A percentile compares a stretch with the other conserved stretches of the same genome.
phyloP scores from a whole-genome alignment of 2,113 vertebrate genomes.

The Plecturocebus donacophilus region DNA sequence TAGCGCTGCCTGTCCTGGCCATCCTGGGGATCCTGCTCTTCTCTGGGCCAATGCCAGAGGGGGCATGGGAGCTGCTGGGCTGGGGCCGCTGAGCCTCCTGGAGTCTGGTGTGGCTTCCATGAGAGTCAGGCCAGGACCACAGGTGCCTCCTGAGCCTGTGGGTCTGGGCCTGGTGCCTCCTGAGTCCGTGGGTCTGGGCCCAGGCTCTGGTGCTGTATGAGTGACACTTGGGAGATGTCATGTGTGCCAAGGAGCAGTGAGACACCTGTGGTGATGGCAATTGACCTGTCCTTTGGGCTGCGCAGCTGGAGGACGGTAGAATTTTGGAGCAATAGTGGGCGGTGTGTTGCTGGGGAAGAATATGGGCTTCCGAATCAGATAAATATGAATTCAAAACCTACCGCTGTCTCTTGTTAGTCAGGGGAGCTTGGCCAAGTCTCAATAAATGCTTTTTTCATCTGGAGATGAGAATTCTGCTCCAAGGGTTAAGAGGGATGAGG shows the following conservation, averaged over 20 bases:
- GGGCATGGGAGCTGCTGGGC: rapidly evolving
- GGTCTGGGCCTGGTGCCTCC: not conserved
- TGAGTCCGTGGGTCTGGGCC: not conserved
- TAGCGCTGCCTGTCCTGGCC: slow-evolving; percentile 62
- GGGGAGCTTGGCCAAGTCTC: not conserved
- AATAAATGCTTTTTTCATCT: not conserved
- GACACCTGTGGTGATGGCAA: not conserved
- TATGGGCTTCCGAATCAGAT: not conserved
- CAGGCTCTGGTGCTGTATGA: not conserved
- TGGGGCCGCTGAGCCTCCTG: not conserved
- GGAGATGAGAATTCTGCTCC: not conserved
- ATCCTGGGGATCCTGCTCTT: too few relatives aligned
- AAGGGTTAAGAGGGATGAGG: not conserved
- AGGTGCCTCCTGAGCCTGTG: not conserved
- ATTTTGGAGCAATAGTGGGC: not conserved
- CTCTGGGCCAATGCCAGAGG: not conserved
- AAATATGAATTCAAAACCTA: not conserved
- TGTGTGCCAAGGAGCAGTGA: not conserved
- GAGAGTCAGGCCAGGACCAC: not conserved
- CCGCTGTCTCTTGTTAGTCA: not conserved
- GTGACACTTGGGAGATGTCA: not conserved
- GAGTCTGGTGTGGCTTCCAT: not conserved
- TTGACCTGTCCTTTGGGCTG: not conserved
- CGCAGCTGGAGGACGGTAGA: not conserved
- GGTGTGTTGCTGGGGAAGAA: not conserved